Evolutionary conservation across 2,797 vertebrate genomes (phyloP), one percentile per base, ranked within the genome.

Genomic region (Falco peregrinus): DNA sequence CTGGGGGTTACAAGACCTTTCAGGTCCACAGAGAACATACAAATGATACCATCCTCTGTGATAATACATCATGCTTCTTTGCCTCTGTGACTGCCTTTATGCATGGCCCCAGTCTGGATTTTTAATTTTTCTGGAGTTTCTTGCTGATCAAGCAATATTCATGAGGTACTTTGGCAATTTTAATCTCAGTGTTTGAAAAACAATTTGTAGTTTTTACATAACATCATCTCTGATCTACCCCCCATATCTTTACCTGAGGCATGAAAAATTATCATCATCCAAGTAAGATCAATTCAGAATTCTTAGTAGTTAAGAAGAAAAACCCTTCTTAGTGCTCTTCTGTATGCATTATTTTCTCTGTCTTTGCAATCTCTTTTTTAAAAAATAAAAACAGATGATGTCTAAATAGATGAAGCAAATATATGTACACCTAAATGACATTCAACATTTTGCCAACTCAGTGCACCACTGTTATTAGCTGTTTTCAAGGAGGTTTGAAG

Each of bases 31-130:
- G 88, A 80, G 74, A 92, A 82, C 35, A 48, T 37, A 90, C 70
- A 89, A 94, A 94, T 56, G 43, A 76, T 74, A 69, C 47, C 22
- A 64, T 67, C 68, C 16, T 84, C 45, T 77, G 33, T 24, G 74
- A 79, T 95, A 88, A 90, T 90, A 57, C 16, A 93, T 94, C 76
- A 86, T 28, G 18, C 11, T 56, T 35, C 45, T 91, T 81, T 87
- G 13, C 43, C 6, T 90, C 39, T 67, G 6, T 81, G 41, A 53
- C 45, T 83, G 43, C 8, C 22, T 74, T 80, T 68, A 56, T 50
- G 56, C 29, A 35, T 21, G 33, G 50, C 7, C 24, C 8, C 6
- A 33, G n/a, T 68, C 25, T 41, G 29, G 39, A 88, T 81, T 92
- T 91, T 89, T 68, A 78, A 28, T 90, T 57, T 78, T 92, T 81